Conservation (phyloP, 2,888 invertebrate genomes). For the Fragum fragum region DNA sequence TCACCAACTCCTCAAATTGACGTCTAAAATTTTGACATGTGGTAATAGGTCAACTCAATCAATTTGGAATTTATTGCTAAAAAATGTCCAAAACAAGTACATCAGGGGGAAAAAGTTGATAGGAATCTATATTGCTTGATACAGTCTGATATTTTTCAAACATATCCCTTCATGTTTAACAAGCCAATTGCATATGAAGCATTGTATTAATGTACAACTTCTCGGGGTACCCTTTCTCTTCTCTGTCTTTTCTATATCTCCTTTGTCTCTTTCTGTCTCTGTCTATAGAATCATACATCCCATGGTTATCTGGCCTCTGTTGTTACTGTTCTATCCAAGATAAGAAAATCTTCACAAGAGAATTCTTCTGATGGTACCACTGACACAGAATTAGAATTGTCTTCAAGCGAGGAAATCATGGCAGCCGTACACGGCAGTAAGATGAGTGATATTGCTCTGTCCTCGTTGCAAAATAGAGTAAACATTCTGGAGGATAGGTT, state of each 20-base stretch:
- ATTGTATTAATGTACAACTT: no score
- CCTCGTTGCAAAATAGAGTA: constrained; percentile 49
- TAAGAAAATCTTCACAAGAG: constrained; percentile 2
- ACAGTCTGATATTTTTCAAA: no score
- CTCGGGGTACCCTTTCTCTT: no score
- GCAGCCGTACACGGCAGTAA: constrained; percentile 9
- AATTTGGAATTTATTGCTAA: no score
- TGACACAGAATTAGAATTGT: constrained; percentile 33
- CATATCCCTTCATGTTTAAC: no score
- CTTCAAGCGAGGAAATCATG: constrained; percentile 53
- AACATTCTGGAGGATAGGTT: constrained; percentile 70
- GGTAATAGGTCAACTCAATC: no score
- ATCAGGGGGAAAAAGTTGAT: no score
- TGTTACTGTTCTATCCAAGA: constrained; percentile 42
- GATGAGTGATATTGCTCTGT: constrained; percentile 20
- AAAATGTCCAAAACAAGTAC: no score
- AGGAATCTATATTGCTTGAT: no score
- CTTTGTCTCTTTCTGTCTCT: constrained; percentile 42
- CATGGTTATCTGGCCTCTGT: constrained; percentile 43
- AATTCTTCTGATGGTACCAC: constrained; percentile 16
- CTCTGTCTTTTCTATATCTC: constrained; percentile 10
- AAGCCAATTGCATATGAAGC: no score
- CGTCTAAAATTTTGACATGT: no score
- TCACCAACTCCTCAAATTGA: no score
- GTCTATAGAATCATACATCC: constrained; percentile 11